Conservation (phyloP, 2,888 invertebrate genomes). For the Sarcophaga rosellei region DNA sequence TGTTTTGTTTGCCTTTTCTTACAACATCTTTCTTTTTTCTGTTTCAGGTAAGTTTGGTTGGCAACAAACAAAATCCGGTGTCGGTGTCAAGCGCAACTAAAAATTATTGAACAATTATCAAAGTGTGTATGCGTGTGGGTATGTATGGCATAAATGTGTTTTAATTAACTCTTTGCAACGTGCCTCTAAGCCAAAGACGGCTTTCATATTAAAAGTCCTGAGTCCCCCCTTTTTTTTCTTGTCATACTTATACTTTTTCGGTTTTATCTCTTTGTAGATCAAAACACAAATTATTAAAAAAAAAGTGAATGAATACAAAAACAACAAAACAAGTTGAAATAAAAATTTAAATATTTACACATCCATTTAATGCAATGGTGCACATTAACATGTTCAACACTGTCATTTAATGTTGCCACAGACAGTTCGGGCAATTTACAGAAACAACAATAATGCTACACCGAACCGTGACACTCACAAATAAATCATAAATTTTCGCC, state of each 20-base stretch:
- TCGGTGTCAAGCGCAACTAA: slow-evolving; percentile 12
- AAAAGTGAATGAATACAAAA: not conserved
- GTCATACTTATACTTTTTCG: not conserved
- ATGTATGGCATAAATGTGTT: not conserved
- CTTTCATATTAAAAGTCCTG: not conserved
- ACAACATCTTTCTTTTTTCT: not conserved
- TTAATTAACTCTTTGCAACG: slow-evolving; percentile 11
- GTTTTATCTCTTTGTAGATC: slow-evolving; percentile 4
- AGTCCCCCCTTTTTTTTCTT: too few relatives aligned
- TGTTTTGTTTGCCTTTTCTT: not conserved
- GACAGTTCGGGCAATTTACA: not conserved
- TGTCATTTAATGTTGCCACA: slow-evolving; percentile 13
- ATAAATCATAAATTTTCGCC: not conserved
- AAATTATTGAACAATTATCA: slow-evolving; percentile 32
- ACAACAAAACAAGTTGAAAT: not conserved
- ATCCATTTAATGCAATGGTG: slow-evolving; percentile 31
- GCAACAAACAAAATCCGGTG: not conserved
- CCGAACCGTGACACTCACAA: not conserved
- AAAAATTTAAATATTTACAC: slow-evolving; percentile 11
- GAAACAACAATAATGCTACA: not conserved
- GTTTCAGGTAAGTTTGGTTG: not conserved
- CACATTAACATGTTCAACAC: slow-evolving; percentile 31
- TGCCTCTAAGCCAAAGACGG: slow-evolving; percentile 1
- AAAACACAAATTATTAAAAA: not conserved
- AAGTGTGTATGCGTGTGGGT: not conserved